Evolutionary conservation across 2,113 vertebrate species (phyloP).

Genomic region (Neogobius melanostomus): DNA sequence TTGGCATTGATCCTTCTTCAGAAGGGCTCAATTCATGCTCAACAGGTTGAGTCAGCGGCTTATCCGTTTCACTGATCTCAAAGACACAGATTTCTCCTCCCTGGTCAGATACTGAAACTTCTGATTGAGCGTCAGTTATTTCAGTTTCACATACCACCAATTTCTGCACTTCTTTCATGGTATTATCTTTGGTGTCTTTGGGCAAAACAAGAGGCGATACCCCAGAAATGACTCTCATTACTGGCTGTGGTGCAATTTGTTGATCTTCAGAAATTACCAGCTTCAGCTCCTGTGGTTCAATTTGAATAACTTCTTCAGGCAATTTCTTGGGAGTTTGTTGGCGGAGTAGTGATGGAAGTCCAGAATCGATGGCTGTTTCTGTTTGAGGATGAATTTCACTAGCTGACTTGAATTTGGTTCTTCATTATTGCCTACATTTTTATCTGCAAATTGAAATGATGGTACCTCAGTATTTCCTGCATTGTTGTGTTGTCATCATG

Average conservation of each 20-base stretch:
- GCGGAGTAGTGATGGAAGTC: too few relatives aligned
- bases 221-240: too few relatives aligned
- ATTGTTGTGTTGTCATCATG: not conserved
- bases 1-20: not conserved
- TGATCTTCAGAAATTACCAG: too few relatives aligned
- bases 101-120: not conserved
- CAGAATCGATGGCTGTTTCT: not conserved
- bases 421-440: too few relatives aligned
- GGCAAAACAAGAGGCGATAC: too few relatives aligned
- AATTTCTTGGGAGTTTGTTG: not conserved
- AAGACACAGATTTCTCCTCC: not conserved
- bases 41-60: not conserved
- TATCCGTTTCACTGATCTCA: too few relatives aligned
- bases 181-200: too few relatives aligned
- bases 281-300: not conserved
- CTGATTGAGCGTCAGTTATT: not conserved
- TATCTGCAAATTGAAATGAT: too few relatives aligned
- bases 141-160: not conserved
- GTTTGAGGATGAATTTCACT: not conserved
- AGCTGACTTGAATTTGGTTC: not conserved
- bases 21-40: not conserved
- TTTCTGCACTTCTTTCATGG: not conserved
- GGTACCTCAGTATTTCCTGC: too few relatives aligned
- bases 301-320: not conserved
- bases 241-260: too few relatives aligned